These are phyloP conservation scores for Solea solea DNA, from an alignment of 2,113 vertebrate species.

Conservation along the genomic window DNA sequence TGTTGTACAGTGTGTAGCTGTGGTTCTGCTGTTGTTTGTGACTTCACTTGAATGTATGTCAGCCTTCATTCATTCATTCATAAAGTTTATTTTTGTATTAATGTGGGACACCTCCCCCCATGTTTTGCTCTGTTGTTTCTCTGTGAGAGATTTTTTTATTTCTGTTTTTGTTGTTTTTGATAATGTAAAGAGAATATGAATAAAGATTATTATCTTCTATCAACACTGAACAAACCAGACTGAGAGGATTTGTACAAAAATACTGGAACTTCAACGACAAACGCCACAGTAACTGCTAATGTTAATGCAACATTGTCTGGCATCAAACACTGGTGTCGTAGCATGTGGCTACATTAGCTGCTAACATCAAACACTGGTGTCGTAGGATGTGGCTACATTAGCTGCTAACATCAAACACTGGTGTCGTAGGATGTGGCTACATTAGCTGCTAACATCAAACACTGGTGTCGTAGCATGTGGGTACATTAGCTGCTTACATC, in stretches of 20 bases:
- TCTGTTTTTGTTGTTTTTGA: conserved; percentile 48
- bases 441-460: too few species aligned
- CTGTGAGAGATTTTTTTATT: conserved; percentile 79
- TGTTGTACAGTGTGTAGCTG: conserved; percentile 12
- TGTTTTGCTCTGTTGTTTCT: conserved; percentile 74
- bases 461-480: too few species aligned
- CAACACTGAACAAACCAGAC: conserved; percentile 1
- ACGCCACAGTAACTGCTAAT: too few species aligned
- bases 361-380: too few species aligned
- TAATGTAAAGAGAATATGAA: conserved; percentile 81
- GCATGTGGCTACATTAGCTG: too few species aligned
- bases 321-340: too few species aligned
- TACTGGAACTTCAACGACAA: too few species aligned
- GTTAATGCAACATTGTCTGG: too few species aligned
- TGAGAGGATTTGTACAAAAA: neutral
- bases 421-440: too few species aligned
- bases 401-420: too few species aligned
- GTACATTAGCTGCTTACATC: too few species aligned
- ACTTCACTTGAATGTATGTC: conserved; percentile 68
- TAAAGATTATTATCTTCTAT: conserved; percentile 68
- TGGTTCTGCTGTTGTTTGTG: conserved; percentile 33
- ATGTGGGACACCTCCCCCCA: conserved; percentile 61
- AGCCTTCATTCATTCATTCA: conserved; percentile 17
- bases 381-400: too few species aligned
- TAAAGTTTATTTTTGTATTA: conserved; percentile 70